Conservation (phyloP, 2,113 vertebrate genomes). For the Prionailurus viverrinus region DNA sequence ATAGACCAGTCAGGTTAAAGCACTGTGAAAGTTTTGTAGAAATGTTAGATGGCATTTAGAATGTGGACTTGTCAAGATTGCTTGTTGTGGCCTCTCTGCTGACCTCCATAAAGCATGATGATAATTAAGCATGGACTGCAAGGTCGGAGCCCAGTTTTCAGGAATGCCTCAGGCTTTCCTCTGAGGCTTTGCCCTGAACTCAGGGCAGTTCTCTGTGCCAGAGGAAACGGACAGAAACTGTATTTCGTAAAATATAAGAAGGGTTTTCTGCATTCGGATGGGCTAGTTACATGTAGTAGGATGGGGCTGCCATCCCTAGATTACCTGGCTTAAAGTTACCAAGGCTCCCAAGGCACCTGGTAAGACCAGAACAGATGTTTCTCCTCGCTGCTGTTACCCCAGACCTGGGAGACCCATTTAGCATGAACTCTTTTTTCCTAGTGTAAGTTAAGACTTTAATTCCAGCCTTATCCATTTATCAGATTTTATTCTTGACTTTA, state of each 20-base stretch:
- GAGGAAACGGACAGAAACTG: not conserved
- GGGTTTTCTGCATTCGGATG: not conserved
- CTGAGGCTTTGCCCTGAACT: not conserved
- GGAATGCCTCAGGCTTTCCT: not conserved
- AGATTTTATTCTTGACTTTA: not conserved
- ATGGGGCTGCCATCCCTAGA: not conserved
- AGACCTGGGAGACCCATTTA: not conserved
- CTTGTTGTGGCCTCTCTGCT: not conserved
- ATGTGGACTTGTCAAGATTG: not conserved
- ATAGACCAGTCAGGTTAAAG: not conserved
- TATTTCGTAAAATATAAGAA: not conserved
- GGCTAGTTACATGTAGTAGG: not conserved
- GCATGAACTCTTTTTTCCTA: not conserved
- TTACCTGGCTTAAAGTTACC: not conserved
- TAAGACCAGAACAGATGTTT: not conserved
- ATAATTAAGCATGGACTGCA: not conserved
- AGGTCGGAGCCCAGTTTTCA: not conserved
- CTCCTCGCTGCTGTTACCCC: not conserved
- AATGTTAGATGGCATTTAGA: not conserved
- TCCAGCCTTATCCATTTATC: not conserved
- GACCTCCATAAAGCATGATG: not conserved
- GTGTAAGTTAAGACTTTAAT: not conserved
- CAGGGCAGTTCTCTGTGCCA: not conserved
- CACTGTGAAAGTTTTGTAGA: not conserved
- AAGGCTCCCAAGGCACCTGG: accelerated